These are phyloP conservation scores for Aspidiotus rigidus DNA, from an alignment of 2,888 invertebrate species.

Conservation along the genomic window DNA sequence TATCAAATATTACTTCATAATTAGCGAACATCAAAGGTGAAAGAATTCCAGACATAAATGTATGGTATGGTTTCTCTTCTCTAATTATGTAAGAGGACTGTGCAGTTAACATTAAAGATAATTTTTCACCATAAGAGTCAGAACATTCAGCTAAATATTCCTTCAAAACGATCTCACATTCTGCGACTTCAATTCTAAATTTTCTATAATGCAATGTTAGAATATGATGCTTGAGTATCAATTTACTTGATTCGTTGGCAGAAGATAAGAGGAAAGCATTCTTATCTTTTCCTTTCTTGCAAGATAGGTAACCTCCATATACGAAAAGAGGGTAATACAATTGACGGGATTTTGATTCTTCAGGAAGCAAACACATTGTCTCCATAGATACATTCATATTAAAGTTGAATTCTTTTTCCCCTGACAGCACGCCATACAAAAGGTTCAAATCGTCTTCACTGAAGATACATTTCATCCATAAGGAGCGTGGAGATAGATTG, in stretches of 20 bases:
- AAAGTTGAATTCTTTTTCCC: background rate
- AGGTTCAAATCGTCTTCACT: background rate
- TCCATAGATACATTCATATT: constrained; percentile 1
- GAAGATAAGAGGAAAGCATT: constrained; percentile 1
- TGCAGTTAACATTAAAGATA: background rate
- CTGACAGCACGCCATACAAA: background rate
- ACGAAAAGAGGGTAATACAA: constrained; percentile 8
- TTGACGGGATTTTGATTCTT: constrained; percentile 3
- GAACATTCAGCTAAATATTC: background rate
- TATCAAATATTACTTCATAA: too few relatives aligned
- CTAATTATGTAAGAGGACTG: background rate
- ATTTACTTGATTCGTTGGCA: constrained; percentile 6
- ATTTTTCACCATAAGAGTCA: background rate
- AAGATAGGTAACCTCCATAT: constrained; percentile 1
- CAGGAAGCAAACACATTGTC: constrained; percentile 5
- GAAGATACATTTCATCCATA: constrained; percentile 12
- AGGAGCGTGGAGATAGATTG: constrained; percentile 5
- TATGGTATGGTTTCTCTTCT: constrained; percentile 1
- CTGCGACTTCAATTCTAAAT: background rate
- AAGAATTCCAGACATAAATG: constrained; percentile 1
- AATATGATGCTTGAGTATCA: background rate
- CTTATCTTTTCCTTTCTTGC: constrained; percentile 1
- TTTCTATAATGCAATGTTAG: background rate
- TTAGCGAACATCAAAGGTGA: too few relatives aligned
- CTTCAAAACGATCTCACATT: background rate